Percentiles rank a stretch among this genome's conserved stretches.
Conservation (phyloP, 1,140 invertebrate genomes). For the Acromyrmex heyeri region DNA sequence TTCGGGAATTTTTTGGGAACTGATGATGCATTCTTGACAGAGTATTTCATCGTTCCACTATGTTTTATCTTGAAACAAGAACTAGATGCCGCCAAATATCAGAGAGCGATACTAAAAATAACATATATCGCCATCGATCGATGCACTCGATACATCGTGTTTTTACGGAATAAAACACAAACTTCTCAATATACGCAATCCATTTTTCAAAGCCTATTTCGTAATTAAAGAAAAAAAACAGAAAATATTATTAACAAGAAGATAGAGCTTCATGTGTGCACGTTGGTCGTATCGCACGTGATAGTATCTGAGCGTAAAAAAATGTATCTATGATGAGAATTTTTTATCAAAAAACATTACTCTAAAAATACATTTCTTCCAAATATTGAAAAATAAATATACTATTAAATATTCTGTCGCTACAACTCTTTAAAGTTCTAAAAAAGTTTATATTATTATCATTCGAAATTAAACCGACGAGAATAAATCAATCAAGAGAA, state of each 20-base stretch:
- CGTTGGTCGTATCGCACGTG: background rate
- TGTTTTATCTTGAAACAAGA: slow-evolving; percentile 48
- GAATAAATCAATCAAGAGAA: too few species aligned
- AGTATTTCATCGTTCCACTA: slow-evolving; percentile 39
- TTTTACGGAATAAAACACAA: slow-evolving; percentile 41
- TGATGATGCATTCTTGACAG: slow-evolving; percentile 61
- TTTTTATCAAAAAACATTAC: slow-evolving; percentile 8
- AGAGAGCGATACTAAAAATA: slow-evolving; percentile 43
- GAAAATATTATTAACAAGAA: slow-evolving; percentile 7
- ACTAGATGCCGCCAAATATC: slow-evolving; percentile 38
- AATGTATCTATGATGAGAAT: background rate
- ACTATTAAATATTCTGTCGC: background rate
- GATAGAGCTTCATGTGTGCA: background rate
- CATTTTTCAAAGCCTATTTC: slow-evolving; percentile 39
- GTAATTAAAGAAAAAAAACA: slow-evolving; percentile 38
- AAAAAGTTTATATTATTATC: background rate
- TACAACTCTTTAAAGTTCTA: background rate
- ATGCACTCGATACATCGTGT: slow-evolving; percentile 30
- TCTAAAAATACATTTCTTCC: background rate
- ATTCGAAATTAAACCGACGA: too few species aligned
- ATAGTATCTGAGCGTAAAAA: background rate
- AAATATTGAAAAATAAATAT: background rate
- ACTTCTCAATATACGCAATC: slow-evolving; percentile 41
- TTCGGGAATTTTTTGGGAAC: slow-evolving; percentile 24
- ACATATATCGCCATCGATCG: slow-evolving; percentile 37